Base-by-base conservation (phyloP, 2,888 invertebrate genomes). In the Muscina levida region DNA sequence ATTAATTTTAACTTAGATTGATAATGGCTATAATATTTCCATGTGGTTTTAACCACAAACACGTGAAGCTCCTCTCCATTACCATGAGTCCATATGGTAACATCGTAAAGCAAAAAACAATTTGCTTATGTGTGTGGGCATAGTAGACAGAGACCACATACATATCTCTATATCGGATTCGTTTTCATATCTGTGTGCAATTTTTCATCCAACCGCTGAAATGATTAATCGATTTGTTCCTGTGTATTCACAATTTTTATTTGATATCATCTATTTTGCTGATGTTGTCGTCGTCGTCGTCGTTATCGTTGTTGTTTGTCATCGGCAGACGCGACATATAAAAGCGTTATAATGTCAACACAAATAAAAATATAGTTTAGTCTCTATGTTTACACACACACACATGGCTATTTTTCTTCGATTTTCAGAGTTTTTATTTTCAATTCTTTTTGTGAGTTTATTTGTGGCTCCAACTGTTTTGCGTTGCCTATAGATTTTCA, bases 141-240 rank as follows among this genome's bases (percentile, higher is more conserved):
- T 46, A 44, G 62, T 53, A n/a, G n/a, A n/a, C n/a, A n/a, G n/a
- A n/a, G n/a, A n/a, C n/a, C n/a, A n/a, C n/a, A n/a, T 5, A 31
- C 8, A 31, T 31, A 51, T 73, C 8, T 31, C 4, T 31, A 31
- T 31, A 8, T 31, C 8, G 31, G 4, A 31, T 31, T 3, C 31
- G 8, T 3, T n/a, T n/a, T n/a, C n/a, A n/a, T n/a, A n/a, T 8
- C 4, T 31, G 31, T 31, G 8, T 31, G 31, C 4, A 31, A 31
- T 31, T 62, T 42, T 42, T 26, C 31, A 31, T 51, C 71, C 51
- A 72, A 72, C 79, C 62, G 72, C 74, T 76, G 78, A 82, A 78
- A 80, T 83, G 83, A 83, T 83, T 83, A 83, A 83, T 83, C 82
- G 83, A 80, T 83, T 83, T 83, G 80, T 83, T 83, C 83, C 83